Base-by-base conservation (phyloP, 2,797 vertebrate genomes). In the Bradypodion pumilum region DNA sequence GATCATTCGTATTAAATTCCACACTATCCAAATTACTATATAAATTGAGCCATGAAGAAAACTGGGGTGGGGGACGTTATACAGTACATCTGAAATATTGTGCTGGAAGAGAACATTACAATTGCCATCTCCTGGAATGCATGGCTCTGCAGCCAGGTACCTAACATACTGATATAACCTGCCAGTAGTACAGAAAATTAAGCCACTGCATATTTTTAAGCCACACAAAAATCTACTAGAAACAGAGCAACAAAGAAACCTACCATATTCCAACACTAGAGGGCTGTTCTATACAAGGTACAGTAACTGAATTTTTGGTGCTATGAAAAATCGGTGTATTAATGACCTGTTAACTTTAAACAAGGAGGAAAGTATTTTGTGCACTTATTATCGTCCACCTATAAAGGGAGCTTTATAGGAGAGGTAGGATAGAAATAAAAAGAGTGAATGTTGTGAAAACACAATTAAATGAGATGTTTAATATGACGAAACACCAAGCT, bases 271-370 rank as follows among this genome's bases (percentile, higher is more conserved):
- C 86, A 87, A 84, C 86, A 87, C 86, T 84, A 87, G 86, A 56
- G 82, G 86, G 86, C 86, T 76, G 86, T 70, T 87, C 69, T 80
- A 78, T 59, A 84, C 73, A 84, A 83, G 56, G 56, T n/a, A n/a
- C n/a, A n/a, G n/a, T 70, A 80, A 65, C n/a, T 10, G 35, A 70
- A 70, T 80, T 84, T 23, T 29, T 65, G 27, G 63, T 23, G 23
- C 65, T 37, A 44, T 66, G 15, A 32, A 40, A 60, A 65, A 23
- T 27, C 56, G 69, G 75, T 10, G 32, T 46, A 72, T 74, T 19
- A 37, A 37, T 69, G 52, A 83, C 32, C 23, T 35, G n/a, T 23
- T 44, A 40, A 32, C 63, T 76, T 83, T 9, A 75, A 56, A 65
- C 66, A 40, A 56, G 42, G 21, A 4, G 21, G 25, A 74, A 82